phyloP scores from a whole-genome alignment of 2,888 invertebrate genomes.

The Cyrtodaria siliqua region DNA sequence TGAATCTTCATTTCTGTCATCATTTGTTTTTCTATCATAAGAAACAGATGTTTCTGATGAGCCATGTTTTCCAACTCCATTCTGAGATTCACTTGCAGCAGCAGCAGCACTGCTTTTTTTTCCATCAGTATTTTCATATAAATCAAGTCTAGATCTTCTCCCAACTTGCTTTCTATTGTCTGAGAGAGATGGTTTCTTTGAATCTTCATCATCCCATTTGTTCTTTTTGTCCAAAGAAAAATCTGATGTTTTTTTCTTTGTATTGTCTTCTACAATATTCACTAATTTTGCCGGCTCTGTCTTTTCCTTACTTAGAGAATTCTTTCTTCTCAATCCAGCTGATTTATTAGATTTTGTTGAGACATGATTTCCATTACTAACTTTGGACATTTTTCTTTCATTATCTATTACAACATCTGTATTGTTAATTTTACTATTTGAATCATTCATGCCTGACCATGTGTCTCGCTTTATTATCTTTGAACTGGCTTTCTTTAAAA shows the following conservation, averaged over 20 bases:
- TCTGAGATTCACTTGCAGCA: not conserved
- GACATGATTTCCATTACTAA: not conserved
- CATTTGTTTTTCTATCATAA: not conserved
- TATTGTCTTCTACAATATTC: not conserved
- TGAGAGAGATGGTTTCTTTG: conserved; percentile 1
- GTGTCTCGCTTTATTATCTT: conserved; percentile 66
- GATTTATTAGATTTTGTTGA: conserved; percentile 5
- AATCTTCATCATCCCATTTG: conserved; percentile 9
- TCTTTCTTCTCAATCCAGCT: conserved; percentile 4
- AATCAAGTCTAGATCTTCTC: conserved; percentile 30
- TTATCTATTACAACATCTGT: conserved; percentile 2
- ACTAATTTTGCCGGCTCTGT: conserved; percentile 14
- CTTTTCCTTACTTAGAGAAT: conserved; percentile 25
- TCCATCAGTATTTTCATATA: conserved; percentile 18
- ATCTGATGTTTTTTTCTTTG: conserved; percentile 20
- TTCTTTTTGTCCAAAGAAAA: not conserved
- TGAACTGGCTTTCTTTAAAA: conserved; percentile 71
- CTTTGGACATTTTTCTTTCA: conserved; percentile 3
- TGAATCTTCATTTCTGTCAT: conserved; percentile 1
- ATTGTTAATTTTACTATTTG: conserved; percentile 14
- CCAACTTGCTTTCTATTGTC: conserved; percentile 3
- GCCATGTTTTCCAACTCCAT: not conserved
- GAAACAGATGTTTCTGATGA: not conserved
- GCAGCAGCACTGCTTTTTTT: not conserved
- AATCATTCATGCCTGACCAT: conserved; percentile 30